phyloP scores from a whole-genome alignment of 2,888 invertebrate species.

The Lepeophtheirus nordmannii region DNA sequence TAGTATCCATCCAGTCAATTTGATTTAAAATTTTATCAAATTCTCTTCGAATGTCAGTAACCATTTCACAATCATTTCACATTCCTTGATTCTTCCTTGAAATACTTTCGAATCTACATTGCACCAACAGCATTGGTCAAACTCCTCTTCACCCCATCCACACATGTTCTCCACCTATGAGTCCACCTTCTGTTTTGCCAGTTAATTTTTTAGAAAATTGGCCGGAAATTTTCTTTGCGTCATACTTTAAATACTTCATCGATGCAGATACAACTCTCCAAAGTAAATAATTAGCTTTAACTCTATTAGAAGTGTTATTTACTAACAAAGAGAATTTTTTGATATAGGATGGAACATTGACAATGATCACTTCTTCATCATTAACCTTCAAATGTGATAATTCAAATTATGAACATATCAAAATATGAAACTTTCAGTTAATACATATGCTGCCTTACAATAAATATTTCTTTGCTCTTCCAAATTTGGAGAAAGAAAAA shows the following conservation, averaged over 20 bases:
- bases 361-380: slow-evolving; percentile 58
- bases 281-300: slow-evolving; percentile 75
- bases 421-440: too few species aligned
- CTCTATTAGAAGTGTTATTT: slow-evolving; percentile 33
- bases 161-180: slow-evolving; percentile 36
- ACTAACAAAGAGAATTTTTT: slow-evolving; percentile 34
- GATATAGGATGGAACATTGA: slow-evolving; percentile 68
- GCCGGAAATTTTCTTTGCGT: slow-evolving; percentile 57
- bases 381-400: slow-evolving; percentile 31
- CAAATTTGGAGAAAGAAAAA: too few species aligned
- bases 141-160: slow-evolving; percentile 29
- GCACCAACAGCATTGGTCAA: slow-evolving; percentile 46
- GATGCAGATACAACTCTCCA: slow-evolving; percentile 67
- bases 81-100: slow-evolving; percentile 68
- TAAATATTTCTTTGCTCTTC: too few species aligned
- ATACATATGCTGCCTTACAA: too few species aligned
- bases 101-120: slow-evolving; percentile 69
- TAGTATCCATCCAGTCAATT: slow-evolving; percentile 81
- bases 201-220: slow-evolving; percentile 63
- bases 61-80: slow-evolving; percentile 76
- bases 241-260: slow-evolving; percentile 56
- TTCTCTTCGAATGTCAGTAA: slow-evolving; percentile 60
- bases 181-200: slow-evolving; percentile 68
- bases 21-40: slow-evolving; percentile 61
- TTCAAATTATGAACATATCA: too few species aligned